Evolutionary conservation across 2,113 vertebrate species (phyloP).

Genomic region (Panthera uncia): DNA sequence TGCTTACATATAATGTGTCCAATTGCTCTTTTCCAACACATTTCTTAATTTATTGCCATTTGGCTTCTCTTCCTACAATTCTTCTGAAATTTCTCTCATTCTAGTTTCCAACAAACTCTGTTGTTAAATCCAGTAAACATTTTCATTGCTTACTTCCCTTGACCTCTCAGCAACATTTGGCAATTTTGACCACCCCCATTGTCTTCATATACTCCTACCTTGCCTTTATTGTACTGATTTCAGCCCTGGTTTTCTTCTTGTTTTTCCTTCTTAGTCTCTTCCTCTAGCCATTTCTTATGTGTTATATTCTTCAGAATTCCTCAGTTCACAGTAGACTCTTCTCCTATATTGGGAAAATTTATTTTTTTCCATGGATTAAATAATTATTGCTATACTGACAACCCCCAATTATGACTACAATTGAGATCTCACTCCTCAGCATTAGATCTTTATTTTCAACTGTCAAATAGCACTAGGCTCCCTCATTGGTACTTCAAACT

Average conservation of each 20-base stretch:
- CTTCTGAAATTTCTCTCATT: neutral
- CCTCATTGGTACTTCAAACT: neutral
- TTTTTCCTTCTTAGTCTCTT: neutral
- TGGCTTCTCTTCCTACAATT: neutral
- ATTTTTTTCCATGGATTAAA: neutral
- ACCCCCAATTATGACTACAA: neutral
- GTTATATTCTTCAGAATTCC: neutral
- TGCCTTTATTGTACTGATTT: neutral
- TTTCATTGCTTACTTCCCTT: neutral
- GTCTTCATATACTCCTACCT: neutral
- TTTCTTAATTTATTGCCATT: neutral
- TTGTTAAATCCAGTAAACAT: neutral
- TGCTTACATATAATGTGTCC: neutral
- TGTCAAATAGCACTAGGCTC: neutral
- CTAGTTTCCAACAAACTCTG: neutral
- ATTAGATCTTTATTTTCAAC: neutral
- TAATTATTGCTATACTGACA: neutral
- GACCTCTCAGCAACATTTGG: neutral
- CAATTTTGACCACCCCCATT: neutral
- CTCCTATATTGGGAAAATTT: neutral
- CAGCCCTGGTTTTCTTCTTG: neutral
- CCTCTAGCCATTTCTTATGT: neutral
- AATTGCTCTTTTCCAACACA: neutral
- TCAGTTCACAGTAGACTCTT: neutral
- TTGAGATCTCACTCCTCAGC: neutral